A percentile compares a stretch with the other conserved stretches of the same genome.
These are phyloP conservation scores for Oncorhynchus keta DNA, from an alignment of 2,113 vertebrate species.

Conservation along the genomic window DNA sequence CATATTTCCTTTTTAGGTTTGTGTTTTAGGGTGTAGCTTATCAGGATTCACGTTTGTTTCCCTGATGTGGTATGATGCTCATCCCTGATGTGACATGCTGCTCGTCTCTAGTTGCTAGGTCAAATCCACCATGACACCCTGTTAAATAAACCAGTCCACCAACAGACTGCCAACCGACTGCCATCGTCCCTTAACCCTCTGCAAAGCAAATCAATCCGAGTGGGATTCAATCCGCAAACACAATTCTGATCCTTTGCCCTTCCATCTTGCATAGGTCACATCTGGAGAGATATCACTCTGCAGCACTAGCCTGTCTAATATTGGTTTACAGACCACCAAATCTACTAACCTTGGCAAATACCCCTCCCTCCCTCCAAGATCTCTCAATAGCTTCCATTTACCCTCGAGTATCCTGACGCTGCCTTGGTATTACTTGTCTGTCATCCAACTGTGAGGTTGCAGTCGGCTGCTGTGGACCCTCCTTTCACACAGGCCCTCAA, in stretches of 20 bases:
- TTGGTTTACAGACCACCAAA: constrained; percentile 24
- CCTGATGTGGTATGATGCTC: too few species aligned
- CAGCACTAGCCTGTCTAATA: constrained; percentile 18
- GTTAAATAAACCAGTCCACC: constrained; percentile 27
- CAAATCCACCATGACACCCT: constrained; percentile 1
- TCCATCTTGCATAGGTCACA: constrained; percentile 30
- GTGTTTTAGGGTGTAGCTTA: too few species aligned
- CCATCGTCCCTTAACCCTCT: constrained; percentile 18
- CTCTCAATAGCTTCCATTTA: constrained; percentile 10
- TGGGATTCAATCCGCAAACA: constrained; percentile 42
- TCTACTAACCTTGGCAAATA: constrained; percentile 1
- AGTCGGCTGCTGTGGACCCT: constrained; percentile 2
- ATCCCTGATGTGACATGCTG: too few species aligned
- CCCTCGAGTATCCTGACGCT: background rate
- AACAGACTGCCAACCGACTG: constrained; percentile 5
- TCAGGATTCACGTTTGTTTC: too few species aligned
- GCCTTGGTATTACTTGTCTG: constrained; percentile 12
- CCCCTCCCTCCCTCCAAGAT: constrained; percentile 9
- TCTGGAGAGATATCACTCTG: constrained; percentile 29
- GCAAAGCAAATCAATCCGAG: constrained; percentile 41
- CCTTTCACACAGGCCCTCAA: too few species aligned
- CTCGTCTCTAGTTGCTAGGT: background rate
- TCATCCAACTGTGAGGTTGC: background rate
- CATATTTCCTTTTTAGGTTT: too few species aligned
- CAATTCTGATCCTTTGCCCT: constrained; percentile 37